phyloP scores from a whole-genome alignment of 2,113 vertebrate genomes.

The Willisornis vidua region DNA sequence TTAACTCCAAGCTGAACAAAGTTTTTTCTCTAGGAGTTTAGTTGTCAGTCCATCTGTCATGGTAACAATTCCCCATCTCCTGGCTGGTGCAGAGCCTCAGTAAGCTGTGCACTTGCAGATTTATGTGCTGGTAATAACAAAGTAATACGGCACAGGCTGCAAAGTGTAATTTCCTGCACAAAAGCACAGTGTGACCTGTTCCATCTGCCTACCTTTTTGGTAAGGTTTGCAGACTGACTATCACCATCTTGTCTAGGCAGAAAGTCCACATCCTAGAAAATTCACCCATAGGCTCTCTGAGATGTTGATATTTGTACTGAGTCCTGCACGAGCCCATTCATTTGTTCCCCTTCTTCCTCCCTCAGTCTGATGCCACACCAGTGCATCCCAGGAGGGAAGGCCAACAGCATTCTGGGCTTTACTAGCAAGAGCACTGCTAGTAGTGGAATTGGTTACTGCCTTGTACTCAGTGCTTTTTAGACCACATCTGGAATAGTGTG shows the following conservation, averaged over 20 bases:
- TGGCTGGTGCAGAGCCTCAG: neutral
- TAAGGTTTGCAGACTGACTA: neutral
- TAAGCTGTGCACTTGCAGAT: slow-evolving; percentile 15
- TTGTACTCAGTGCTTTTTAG: neutral
- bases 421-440: neutral
- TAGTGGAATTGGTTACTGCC: neutral
- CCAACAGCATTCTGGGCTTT: neutral
- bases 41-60: slow-evolving; percentile 54
- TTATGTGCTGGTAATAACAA: slow-evolving; percentile 23
- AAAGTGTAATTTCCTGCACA: slow-evolving; percentile 13
- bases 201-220: neutral
- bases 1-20: neutral
- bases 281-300: neutral
- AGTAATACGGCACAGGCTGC: neutral
- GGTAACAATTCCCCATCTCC: neutral
- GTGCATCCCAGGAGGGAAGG: neutral
- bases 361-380: neutral
- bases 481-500: neutral
- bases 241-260: neutral
- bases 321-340: neutral
- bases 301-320: neutral
- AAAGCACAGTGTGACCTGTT: neutral
- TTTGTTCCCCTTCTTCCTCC: neutral
- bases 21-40: slow-evolving; percentile 23
- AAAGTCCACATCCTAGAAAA: neutral